Evolutionary conservation across 64 coral and sea anemone species (phyloP).

Genomic region (Cladopsammia gracilis): DNA sequence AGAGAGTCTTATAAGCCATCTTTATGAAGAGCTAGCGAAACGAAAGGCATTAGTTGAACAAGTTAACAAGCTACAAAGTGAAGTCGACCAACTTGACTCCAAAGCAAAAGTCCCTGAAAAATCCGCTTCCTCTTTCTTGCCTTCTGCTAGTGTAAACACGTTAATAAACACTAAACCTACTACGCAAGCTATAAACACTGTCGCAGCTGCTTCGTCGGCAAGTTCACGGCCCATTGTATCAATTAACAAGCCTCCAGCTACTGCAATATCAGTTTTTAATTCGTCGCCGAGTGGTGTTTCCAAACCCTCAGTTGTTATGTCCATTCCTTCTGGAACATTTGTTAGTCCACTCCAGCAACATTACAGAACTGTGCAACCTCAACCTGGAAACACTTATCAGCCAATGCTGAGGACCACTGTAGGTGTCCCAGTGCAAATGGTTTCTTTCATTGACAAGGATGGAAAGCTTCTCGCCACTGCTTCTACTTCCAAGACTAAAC

Average conservation of each 20-base stretch:
- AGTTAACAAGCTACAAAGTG: conserved; percentile 77
- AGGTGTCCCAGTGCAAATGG: conserved; percentile 30
- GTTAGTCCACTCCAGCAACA: neutral
- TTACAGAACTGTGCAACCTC: neutral
- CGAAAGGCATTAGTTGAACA: conserved; percentile 78
- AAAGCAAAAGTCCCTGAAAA: neutral
- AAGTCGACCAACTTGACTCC: conserved; percentile 60
- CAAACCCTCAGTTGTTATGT: neutral
- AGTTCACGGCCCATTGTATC: neutral
- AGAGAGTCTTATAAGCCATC: conserved; percentile 75
- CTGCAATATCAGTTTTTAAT: neutral
- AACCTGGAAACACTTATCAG: neutral
- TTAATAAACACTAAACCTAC: neutral
- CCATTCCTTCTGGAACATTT: neutral
- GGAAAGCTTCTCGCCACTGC: neutral
- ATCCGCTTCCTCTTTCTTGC: neutral
- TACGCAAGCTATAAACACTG: neutral
- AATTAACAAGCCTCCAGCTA: neutral
- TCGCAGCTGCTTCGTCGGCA: neutral
- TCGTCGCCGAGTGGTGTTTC: neutral
- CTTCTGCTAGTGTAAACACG: neutral
- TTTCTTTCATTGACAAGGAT: conserved; percentile 11
- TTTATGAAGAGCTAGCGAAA: conserved; percentile 71
- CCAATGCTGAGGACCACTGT: neutral
- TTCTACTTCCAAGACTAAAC: neutral